These are phyloP conservation scores for Ligdia adustata DNA, from an alignment of 2,888 invertebrate species.

Conservation along the genomic window DNA sequence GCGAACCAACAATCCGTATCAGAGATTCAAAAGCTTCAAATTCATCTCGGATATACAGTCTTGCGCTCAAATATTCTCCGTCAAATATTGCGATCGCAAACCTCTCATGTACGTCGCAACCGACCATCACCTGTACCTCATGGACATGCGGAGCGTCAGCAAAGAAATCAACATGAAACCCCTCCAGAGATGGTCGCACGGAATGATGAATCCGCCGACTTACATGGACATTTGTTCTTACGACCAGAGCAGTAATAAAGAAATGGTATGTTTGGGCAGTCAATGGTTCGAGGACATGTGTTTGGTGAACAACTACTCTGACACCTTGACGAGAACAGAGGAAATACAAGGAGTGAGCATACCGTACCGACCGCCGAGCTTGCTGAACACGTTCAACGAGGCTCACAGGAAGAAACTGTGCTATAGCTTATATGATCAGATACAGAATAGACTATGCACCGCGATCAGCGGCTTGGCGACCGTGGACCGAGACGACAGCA, in stretches of 20 bases:
- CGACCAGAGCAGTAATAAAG: slow-evolving; percentile 57
- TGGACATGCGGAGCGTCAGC: slow-evolving; percentile 61
- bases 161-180: slow-evolving; percentile 51
- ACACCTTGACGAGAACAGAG: slow-evolving; percentile 44
- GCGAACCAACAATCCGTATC: slow-evolving; percentile 53
- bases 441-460: slow-evolving; percentile 58
- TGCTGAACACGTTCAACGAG: slow-evolving; percentile 55
- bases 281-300: slow-evolving; percentile 76
- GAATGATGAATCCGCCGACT: slow-evolving; percentile 77
- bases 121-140: slow-evolving; percentile 65
- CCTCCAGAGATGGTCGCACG: slow-evolving; percentile 83
- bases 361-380: slow-evolving; percentile 68
- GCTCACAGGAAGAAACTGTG: slow-evolving; percentile 60
- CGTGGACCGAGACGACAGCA: slow-evolving; percentile 57
- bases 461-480: slow-evolving; percentile 60
- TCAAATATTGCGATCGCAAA: slow-evolving; percentile 53
- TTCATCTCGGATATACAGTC: slow-evolving; percentile 53
- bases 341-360: slow-evolving; percentile 52
- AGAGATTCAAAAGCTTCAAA: slow-evolving; percentile 52
- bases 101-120: slow-evolving; percentile 63
- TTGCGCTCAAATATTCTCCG: slow-evolving; percentile 64
- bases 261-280: slow-evolving; percentile 65
- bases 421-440: slow-evolving; percentile 57
- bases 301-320: slow-evolving; percentile 60
- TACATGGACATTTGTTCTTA: slow-evolving; percentile 61